Conservation (phyloP, 2,888 invertebrate genomes). For the Holacanthella duospinosa region DNA sequence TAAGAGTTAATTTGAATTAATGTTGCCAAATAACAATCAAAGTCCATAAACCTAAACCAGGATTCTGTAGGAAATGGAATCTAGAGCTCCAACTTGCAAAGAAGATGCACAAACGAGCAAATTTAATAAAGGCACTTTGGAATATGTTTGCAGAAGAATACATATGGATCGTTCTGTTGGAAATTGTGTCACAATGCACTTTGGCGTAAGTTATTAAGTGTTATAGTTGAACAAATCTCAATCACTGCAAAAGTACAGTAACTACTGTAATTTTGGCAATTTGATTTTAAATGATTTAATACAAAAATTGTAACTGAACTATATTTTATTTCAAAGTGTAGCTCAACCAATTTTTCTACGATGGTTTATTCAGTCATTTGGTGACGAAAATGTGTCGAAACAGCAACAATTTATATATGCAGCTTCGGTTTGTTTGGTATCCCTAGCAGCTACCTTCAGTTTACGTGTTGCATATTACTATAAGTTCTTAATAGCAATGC, state of each 20-base stretch:
- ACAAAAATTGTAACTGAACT: too few relatives aligned
- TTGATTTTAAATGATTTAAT: too few relatives aligned
- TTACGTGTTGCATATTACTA: conserved; percentile 82
- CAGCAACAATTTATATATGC: conserved; percentile 65
- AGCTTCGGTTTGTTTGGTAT: conserved; percentile 56
- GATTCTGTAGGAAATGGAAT: conserved; percentile 12
- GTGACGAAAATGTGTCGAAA: conserved; percentile 32
- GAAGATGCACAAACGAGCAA: conserved; percentile 8
- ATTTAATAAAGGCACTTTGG: conserved; percentile 11
- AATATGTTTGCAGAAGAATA: neutral
- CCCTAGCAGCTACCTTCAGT: conserved; percentile 60
- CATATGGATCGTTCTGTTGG: neutral
- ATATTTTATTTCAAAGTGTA: too few relatives aligned
- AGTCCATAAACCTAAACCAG: too few relatives aligned
- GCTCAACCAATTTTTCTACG: conserved; percentile 10
- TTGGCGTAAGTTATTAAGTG: neutral
- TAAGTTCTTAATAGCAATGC: conserved; percentile 66
- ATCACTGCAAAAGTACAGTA: too few relatives aligned
- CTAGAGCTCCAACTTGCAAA: neutral
- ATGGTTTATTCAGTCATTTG: conserved; percentile 11
- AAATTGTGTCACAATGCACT: neutral
- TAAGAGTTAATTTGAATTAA: conserved; percentile 40
- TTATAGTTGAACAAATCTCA: too few relatives aligned
- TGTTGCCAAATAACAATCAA: too few relatives aligned
- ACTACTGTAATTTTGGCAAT: too few relatives aligned